A percentile compares a stretch with the other conserved stretches of the same genome.
These are phyloP conservation scores for Cacatua alba DNA, from an alignment of 2,113 vertebrate genomes.

Conservation along the genomic window DNA sequence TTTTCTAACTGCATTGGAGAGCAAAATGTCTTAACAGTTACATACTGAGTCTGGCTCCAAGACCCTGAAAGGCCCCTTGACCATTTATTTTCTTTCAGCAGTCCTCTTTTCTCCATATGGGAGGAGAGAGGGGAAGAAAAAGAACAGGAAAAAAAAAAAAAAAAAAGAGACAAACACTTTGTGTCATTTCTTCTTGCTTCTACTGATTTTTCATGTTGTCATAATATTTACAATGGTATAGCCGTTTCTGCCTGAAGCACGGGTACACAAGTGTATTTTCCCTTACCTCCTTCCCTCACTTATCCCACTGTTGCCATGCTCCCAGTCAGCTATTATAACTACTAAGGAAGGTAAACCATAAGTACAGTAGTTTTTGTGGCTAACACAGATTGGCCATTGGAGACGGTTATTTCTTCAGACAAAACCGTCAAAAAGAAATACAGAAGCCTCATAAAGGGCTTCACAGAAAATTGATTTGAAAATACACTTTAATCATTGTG, in stretches of 20 bases:
- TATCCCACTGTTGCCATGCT: background rate
- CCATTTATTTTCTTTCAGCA: background rate
- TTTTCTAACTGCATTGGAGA: background rate
- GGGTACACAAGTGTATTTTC: background rate
- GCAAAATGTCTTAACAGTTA: background rate
- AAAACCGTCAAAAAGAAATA: background rate
- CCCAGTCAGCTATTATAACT: background rate
- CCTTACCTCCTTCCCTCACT: background rate
- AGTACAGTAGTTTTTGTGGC: background rate
- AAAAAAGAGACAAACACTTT: accelerated
- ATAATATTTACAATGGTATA: background rate
- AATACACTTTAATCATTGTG: background rate
- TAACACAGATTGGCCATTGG: background rate
- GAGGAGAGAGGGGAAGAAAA: background rate
- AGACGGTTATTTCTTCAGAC: background rate
- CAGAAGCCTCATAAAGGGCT: background rate
- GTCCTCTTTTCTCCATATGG: background rate
- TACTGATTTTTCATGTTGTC: background rate
- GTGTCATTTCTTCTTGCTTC: background rate
- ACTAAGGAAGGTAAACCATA: background rate
- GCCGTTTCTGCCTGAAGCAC: background rate
- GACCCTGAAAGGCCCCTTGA: background rate
- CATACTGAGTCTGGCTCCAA: background rate
- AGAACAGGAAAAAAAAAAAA: background rate
- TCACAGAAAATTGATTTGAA: background rate